Conservation (phyloP, 2,797 vertebrate species). For the Fratercula arctica region DNA sequence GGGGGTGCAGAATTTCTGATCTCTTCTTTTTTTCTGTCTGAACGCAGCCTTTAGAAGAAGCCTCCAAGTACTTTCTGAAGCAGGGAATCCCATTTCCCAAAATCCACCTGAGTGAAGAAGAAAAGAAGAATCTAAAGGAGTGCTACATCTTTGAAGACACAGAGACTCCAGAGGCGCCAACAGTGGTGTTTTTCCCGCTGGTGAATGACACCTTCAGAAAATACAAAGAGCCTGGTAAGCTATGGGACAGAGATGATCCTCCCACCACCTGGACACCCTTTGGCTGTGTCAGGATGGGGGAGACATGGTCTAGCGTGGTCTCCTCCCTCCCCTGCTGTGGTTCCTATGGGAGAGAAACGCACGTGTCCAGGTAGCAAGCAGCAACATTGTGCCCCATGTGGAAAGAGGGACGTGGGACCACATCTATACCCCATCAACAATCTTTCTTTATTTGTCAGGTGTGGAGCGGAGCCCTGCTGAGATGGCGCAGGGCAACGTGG, state of each 20-base stretch:
- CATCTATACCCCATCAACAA: neutral
- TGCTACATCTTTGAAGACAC: constrained; percentile 82
- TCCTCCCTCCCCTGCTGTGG: neutral
- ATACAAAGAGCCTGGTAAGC: constrained; percentile 84
- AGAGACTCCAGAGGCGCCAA: constrained; percentile 72
- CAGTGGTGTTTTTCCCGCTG: constrained; percentile 84
- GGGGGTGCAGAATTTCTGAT: neutral
- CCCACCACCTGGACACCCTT: neutral
- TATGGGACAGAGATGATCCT: neutral
- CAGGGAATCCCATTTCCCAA: constrained; percentile 84
- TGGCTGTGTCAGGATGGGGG: neutral
- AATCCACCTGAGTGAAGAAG: constrained; percentile 72
- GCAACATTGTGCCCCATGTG: rapidly evolving
- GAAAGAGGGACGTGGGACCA: neutral
- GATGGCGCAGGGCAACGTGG: constrained; percentile 75
- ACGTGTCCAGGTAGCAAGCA: rapidly evolving
- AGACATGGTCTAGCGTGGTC: rapidly evolving
- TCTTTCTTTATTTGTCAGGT: constrained; percentile 40
- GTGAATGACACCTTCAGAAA: constrained; percentile 81
- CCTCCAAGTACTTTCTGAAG: constrained; percentile 79
- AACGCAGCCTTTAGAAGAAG: constrained; percentile 79
- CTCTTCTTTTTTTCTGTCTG: neutral
- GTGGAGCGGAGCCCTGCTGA: constrained; percentile 74
- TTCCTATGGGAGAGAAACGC: neutral
- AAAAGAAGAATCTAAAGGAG: constrained; percentile 77